Base-by-base conservation (phyloP, 2,113 vertebrate genomes). In the Pachycephala philippinensis region DNA sequence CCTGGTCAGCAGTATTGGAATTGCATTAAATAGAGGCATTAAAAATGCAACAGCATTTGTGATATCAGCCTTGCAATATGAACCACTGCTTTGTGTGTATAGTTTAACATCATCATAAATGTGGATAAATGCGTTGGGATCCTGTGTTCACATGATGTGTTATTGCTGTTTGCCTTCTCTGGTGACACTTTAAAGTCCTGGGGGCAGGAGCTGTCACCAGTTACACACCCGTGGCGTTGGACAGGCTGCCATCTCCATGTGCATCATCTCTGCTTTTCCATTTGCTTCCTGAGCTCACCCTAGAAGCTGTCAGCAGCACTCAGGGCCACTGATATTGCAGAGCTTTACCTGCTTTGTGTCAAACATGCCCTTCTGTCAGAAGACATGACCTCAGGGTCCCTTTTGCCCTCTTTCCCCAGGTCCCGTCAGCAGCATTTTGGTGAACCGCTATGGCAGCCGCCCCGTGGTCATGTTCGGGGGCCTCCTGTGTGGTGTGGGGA, bases 401-500 rank as follows among this genome's bases (percentile, higher is more conserved):
- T 84, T 83, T 61, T 81, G 7, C 22, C 5, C 52, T 70, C 70
- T 95, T 30, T 88, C 33, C 72, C 23, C 75, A 99, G 98, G 98
- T 93, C 98, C 98, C 20, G 86, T 98, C 50, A 98, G 98, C 98
- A 98, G 98, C 45, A 92, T 98, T 69, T 87, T 98, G 70, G 98
- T 99, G 20, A 98, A 95, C 66, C 98, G 98, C 78, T 98, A 98
- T 71, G 98, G 98, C 87, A 99, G 98, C 93, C 98, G 98, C 22
- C 98, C 98, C 0, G 94, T 98, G 60, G 98, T 99, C 50, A 98
- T 98, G 35, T 53, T 96, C 2, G 98, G 98, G 60, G 98, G 98
- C 64, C 88, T 98, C 42, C 95, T 98, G 92, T 98, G 98, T 92
- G 98, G 97, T 8, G 45, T 96, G 44, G 98, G 98, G 10, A 98